Percentiles rank a stretch among this genome's conserved stretches.
Evolutionary conservation across 2,797 vertebrate species (phyloP).

Genomic region (Alcedo atthis): DNA sequence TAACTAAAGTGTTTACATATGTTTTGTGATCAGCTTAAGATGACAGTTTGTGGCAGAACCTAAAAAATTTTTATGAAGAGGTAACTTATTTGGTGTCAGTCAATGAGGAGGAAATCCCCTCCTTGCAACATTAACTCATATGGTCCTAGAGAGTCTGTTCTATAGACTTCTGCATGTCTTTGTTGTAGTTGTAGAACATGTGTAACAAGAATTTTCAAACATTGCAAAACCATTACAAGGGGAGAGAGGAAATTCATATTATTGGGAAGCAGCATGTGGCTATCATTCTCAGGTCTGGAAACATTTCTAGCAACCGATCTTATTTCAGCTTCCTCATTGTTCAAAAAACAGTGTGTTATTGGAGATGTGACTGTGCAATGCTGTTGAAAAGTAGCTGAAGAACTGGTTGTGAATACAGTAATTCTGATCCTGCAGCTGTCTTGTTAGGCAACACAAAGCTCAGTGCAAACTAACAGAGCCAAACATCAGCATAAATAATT

Average conservation of each 20-base stretch:
- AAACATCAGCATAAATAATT: neutral
- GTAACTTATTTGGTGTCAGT: neutral
- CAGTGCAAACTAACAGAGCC: neutral
- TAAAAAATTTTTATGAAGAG: neutral
- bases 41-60: neutral
- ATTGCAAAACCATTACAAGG: neutral
- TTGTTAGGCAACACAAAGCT: neutral
- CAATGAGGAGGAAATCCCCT: neutral
- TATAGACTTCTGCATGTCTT: neutral
- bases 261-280: neutral
- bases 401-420: neutral
- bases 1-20: neutral
- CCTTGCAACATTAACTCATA: neutral
- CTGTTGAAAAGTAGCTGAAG: neutral
- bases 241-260: neutral
- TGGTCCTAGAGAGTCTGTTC: neutral
- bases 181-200: neutral
- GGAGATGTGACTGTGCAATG: neutral
- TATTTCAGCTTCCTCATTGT: neutral
- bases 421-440: neutral
- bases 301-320: neutral
- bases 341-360: neutral
- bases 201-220: neutral
- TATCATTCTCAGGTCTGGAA: neutral
- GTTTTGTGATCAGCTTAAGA: neutral